phyloP scores from a whole-genome alignment of 2,797 vertebrate species.

The Rhadinocentrus ornatus region DNA sequence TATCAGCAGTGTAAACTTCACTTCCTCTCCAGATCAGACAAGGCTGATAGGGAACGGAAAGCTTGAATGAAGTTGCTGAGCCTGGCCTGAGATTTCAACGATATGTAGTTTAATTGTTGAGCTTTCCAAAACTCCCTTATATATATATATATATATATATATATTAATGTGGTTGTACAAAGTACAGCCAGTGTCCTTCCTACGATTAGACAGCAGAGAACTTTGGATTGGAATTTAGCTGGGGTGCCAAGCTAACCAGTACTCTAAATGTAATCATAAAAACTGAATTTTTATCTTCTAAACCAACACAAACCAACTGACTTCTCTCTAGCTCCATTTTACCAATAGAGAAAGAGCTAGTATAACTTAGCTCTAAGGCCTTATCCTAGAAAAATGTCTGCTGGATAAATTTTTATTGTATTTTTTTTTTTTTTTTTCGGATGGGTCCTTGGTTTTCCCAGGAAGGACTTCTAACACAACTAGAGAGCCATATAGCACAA shows the following conservation, averaged over 20 bases:
- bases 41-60: conserved; percentile 72
- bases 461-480: no score
- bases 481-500: no score
- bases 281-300: neutral
- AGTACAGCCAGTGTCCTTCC: neutral
- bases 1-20: conserved; percentile 80
- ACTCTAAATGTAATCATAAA: neutral
- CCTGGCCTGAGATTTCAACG: conserved; percentile 76
- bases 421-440: no score
- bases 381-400: neutral
- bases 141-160: no score
- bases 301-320: neutral
- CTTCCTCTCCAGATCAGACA: conserved; percentile 81
- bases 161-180: neutral
- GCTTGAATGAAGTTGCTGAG: conserved; percentile 80
- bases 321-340: neutral
- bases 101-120: conserved; percentile 62
- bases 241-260: neutral
- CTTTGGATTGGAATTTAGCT: neutral
- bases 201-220: neutral
- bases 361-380: neutral
- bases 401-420: no score
- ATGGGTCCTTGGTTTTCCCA: no score
- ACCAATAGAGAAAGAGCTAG: neutral
- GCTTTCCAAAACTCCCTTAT: conserved; percentile 54